phyloP scores from a whole-genome alignment of 2,797 vertebrate species.

The Onychomys torridus region DNA sequence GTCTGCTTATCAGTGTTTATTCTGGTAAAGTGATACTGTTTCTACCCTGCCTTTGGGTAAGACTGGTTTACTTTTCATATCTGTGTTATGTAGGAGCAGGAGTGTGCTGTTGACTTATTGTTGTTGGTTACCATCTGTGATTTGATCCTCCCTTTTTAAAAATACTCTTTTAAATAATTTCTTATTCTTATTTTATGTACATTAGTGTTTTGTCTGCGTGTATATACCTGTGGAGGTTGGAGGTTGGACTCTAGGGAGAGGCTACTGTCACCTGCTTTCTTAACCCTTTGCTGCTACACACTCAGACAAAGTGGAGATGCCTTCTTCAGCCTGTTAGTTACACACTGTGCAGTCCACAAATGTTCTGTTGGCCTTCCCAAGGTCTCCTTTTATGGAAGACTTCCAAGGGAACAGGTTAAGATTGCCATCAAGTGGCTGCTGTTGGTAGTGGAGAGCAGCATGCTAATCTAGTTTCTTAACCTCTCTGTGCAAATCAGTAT shows the following conservation, averaged over 20 bases:
- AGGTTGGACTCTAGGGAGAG: not conserved
- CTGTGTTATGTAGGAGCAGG: not conserved
- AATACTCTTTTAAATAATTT: too few species aligned
- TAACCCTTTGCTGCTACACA: rapidly evolving
- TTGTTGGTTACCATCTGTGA: not conserved
- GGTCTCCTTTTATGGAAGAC: constrained; percentile 64
- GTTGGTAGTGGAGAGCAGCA: constrained; percentile 72
- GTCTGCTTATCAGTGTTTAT: constrained; percentile 15
- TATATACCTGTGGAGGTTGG: not conserved
- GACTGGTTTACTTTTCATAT: not conserved
- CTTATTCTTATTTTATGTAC: too few species aligned
- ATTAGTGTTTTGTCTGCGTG: too few species aligned
- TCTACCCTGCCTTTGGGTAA: not conserved
- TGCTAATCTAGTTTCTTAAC: not conserved
- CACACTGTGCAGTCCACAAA: not conserved
- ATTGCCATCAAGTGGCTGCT: constrained; percentile 83
- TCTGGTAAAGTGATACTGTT: not conserved
- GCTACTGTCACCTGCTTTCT: too few species aligned
- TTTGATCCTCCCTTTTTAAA: too few species aligned
- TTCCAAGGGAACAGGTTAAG: constrained; percentile 80
- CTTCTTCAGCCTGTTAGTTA: not conserved
- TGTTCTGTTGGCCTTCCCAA: not conserved
- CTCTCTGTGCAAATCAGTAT: not conserved
- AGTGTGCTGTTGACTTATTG: not conserved
- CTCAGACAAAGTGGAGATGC: not conserved